A percentile compares a stretch with the other conserved stretches of the same genome.
Evolutionary conservation across 2,113 vertebrate species (phyloP).

Genomic region (Tachycineta bicolor): DNA sequence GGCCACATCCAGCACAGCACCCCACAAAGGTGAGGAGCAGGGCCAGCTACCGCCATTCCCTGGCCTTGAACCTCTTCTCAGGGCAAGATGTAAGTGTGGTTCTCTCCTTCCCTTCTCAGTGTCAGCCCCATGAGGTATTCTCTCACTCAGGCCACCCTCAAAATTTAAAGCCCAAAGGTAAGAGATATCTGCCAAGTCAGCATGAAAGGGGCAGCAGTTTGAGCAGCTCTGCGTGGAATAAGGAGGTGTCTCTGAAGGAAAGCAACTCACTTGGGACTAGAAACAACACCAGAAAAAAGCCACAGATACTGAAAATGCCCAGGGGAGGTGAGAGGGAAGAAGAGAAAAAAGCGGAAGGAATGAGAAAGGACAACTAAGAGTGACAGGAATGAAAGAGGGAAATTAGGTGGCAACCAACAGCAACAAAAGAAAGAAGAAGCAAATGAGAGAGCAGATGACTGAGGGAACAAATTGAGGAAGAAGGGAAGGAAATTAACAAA

Average conservation of each 20-base stretch:
- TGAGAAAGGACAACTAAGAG: not conserved
- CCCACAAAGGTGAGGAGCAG: accelerated
- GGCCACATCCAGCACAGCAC: not conserved
- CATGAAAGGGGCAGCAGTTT: not conserved
- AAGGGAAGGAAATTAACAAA: slow-evolving; percentile 67
- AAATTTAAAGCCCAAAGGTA: not conserved
- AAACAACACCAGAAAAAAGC: not conserved
- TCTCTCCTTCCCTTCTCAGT: not conserved
- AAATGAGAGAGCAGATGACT: slow-evolving; percentile 30
- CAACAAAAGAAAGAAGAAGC: slow-evolving; percentile 47
- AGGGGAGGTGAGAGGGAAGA: not conserved
- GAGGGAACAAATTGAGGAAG: slow-evolving; percentile 57
- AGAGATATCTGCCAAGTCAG: not conserved
- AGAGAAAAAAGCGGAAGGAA: not conserved
- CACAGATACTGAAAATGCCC: slow-evolving; percentile 5
- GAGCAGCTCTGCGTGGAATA: not conserved
- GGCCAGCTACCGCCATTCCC: not conserved
- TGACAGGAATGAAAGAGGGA: slow-evolving; percentile 24
- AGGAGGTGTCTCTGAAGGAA: not conserved
- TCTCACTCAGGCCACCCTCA: not conserved
- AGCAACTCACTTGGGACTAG: not conserved
- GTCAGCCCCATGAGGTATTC: not conserved
- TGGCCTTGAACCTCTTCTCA: not conserved
- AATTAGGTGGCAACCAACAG: not conserved
- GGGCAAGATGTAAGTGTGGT: not conserved